phyloP scores from a whole-genome alignment of 2,888 invertebrate species.

The Drosophila paranaensis region DNA sequence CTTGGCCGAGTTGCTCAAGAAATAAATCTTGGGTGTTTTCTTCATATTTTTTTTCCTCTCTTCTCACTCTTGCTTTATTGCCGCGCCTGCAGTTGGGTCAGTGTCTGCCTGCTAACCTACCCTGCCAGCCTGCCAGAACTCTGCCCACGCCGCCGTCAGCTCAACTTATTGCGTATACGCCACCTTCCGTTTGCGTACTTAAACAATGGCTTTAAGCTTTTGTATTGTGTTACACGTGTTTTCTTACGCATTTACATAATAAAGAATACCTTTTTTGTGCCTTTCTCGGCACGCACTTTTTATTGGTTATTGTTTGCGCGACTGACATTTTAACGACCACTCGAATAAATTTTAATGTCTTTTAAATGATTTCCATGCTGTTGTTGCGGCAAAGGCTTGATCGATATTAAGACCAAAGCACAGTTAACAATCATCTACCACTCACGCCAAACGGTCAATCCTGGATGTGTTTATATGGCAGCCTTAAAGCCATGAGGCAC shows the following conservation, averaged over 20 bases:
- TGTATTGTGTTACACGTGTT: constrained; percentile 67
- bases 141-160: constrained; percentile 3
- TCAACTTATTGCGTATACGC: constrained; percentile 67
- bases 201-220: constrained; percentile 48
- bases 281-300: constrained; percentile 60
- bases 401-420: constrained; percentile 41
- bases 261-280: constrained; percentile 22
- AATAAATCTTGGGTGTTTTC: constrained; percentile 77
- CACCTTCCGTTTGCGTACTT: constrained; percentile 17
- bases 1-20: constrained; percentile 61
- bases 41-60: neutral
- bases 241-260: constrained; percentile 67
- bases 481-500: constrained; percentile 28
- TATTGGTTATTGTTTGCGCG: constrained; percentile 65
- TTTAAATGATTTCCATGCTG: constrained; percentile 68
- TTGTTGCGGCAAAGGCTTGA: constrained; percentile 50
- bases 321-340: constrained; percentile 73
- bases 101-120: too few species aligned
- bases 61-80: constrained; percentile 63
- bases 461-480: constrained; percentile 54
- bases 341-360: constrained; percentile 76
- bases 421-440: constrained; percentile 21
- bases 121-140: neutral
- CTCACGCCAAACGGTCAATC: constrained; percentile 43
- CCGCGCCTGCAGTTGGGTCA: constrained; percentile 32